Evolutionary conservation across 64 coral and sea anemone species (phyloP).

Genomic region (Actinia equina): DNA sequence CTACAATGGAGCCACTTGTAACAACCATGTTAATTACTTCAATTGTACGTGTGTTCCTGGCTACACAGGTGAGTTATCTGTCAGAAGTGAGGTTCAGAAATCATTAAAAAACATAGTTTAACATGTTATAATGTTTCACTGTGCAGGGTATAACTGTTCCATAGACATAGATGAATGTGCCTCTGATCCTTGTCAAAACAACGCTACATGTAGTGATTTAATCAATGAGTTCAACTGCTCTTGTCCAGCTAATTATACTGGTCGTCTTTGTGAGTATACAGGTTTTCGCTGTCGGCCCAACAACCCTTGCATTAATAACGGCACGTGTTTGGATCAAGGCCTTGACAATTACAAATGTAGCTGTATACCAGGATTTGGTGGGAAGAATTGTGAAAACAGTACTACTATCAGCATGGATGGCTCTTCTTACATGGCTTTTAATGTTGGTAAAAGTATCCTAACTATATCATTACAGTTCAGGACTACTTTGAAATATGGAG

Average conservation of each 20-base stretch:
- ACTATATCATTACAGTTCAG: constrained; percentile 75
- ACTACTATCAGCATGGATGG: constrained; percentile 79
- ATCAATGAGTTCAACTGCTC: constrained; percentile 67
- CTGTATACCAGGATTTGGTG: constrained; percentile 80
- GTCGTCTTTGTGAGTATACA: constrained; percentile 50
- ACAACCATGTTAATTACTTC: constrained; percentile 69
- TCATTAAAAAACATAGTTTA: neutral
- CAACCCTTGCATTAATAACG: constrained; percentile 81
- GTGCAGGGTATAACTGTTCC: constrained; percentile 75
- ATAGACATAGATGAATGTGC: constrained; percentile 76
- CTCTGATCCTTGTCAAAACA: constrained; percentile 80
- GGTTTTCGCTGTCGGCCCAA: constrained; percentile 43
- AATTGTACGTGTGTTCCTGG: constrained; percentile 67
- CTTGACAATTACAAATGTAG: constrained; percentile 68
- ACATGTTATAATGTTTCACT: neutral
- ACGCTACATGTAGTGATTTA: constrained; percentile 68
- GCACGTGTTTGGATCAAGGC: constrained; percentile 38
- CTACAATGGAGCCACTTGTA: constrained; percentile 45
- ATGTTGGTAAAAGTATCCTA: constrained; percentile 28
- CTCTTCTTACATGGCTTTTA: constrained; percentile 64
- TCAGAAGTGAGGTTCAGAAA: neutral
- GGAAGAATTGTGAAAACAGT: constrained; percentile 62
- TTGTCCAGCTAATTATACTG: constrained; percentile 67
- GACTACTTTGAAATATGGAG: constrained; percentile 57
- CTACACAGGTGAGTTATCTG: constrained; percentile 44